phyloP scores from a whole-genome alignment of 2,797 vertebrate species.

The Tympanoctomys barrerae region DNA sequence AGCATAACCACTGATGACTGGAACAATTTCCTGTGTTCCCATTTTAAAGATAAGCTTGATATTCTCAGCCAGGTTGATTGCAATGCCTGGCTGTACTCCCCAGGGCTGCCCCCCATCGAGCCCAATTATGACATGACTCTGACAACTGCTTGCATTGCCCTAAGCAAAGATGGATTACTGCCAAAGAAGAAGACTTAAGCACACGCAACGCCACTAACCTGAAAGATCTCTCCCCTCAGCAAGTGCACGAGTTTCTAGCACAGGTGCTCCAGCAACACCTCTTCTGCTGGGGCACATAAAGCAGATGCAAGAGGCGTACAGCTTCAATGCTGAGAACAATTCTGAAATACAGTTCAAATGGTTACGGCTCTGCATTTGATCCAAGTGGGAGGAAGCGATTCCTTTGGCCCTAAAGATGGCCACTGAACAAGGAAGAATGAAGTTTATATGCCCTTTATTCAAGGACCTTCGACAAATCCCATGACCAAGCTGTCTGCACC shows the following conservation, averaged over 20 bases:
- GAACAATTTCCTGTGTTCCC: slow-evolving; percentile 87
- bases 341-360: slow-evolving; percentile 97
- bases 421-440: slow-evolving; percentile 97
- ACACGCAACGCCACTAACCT: slow-evolving; percentile 91
- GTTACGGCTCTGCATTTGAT: slow-evolving; percentile 94
- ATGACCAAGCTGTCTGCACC: slow-evolving; percentile 88
- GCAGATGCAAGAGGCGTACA: slow-evolving; percentile 95
- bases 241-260: slow-evolving; percentile 95
- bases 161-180: slow-evolving; percentile 94
- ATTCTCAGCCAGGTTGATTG: slow-evolving; percentile 96
- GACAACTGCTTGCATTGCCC: slow-evolving; percentile 92
- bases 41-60: slow-evolving; percentile 94
- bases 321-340: slow-evolving; percentile 92
- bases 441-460: slow-evolving; percentile 96
- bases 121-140: slow-evolving; percentile 96
- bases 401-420: slow-evolving; percentile 96
- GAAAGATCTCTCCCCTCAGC: slow-evolving; percentile 93
- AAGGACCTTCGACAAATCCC: slow-evolving; percentile 93
- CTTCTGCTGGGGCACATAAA: slow-evolving; percentile 93
- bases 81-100: slow-evolving; percentile 95
- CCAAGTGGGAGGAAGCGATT: slow-evolving; percentile 94
- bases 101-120: slow-evolving; percentile 96
- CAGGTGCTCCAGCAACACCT: slow-evolving; percentile 92
- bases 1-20: slow-evolving; percentile 95
- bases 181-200: slow-evolving; percentile 91